Percentiles rank a stretch among this genome's conserved stretches.
Evolutionary conservation across 1,140 invertebrate genomes (phyloP).

Genomic region (Drosophila persimilis): DNA sequence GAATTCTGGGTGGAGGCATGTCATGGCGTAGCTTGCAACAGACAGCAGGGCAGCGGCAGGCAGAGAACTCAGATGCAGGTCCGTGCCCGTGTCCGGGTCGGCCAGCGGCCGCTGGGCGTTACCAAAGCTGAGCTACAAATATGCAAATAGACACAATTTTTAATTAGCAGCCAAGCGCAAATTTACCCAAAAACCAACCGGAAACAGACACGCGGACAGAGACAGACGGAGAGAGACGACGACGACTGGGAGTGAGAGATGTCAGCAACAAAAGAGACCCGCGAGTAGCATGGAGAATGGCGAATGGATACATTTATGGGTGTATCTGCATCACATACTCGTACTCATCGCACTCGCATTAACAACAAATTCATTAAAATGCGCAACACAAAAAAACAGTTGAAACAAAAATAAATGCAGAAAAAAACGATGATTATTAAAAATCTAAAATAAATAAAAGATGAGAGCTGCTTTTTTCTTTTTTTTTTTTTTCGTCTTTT

Average conservation of each 20-base stretch:
- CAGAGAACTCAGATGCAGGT: conserved; percentile 66
- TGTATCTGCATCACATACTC: conserved; percentile 50
- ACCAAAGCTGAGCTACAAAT: conserved; percentile 56
- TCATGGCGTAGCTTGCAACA: conserved; percentile 39
- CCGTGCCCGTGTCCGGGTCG: neutral
- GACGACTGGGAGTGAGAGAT: conserved; percentile 38
- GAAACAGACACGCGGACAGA: conserved; percentile 16
- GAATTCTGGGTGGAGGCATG: conserved; percentile 29
- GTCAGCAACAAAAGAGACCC: conserved; percentile 75
- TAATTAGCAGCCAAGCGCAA: conserved; percentile 78
- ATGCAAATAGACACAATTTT: conserved; percentile 81
- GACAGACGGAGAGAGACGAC: neutral
- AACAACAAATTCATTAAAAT: conserved; percentile 80
- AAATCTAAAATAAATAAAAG: conserved; percentile 81
- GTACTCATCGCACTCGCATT: conserved; percentile 43
- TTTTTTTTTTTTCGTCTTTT: conserved; percentile 5
- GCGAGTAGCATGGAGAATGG: conserved; percentile 50
- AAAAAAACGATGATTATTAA: conserved; percentile 66
- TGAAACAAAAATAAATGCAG: conserved; percentile 21
- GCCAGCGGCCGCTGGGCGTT: conserved; percentile 28
- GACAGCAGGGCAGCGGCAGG: conserved; percentile 43
- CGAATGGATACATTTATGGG: conserved; percentile 43
- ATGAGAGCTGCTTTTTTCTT: conserved; percentile 55
- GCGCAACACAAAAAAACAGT: conserved; percentile 53
- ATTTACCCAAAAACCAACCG: conserved; percentile 60